Percentiles rank a stretch among this genome's conserved stretches.
These are phyloP conservation scores for Phymastichus coffea DNA, from an alignment of 1,140 invertebrate species.

Conservation along the genomic window DNA sequence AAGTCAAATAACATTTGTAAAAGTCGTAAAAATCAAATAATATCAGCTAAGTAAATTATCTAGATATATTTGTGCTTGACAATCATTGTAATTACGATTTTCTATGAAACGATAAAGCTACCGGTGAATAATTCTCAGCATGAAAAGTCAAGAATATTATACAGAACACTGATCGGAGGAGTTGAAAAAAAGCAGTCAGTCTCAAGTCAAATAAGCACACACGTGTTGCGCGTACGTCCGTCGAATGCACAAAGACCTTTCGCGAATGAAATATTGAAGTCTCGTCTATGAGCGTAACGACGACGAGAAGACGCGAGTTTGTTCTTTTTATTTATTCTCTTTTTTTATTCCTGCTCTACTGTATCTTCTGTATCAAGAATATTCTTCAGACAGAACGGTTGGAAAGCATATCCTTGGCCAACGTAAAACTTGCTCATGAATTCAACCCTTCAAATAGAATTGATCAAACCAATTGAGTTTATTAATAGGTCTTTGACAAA, in stretches of 20 bases:
- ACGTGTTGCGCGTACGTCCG: neutral
- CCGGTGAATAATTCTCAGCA: no score
- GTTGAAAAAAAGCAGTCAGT: conserved; percentile 22
- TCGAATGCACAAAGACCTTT: conserved; percentile 19
- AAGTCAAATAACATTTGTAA: neutral
- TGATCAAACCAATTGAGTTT: conserved; percentile 23
- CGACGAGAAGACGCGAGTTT: no score
- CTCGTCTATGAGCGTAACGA: no score
- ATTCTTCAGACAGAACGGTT: conserved; percentile 90
- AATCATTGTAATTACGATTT: no score
- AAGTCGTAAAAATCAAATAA: neutral
- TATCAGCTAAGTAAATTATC: neutral
- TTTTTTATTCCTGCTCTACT: no score
- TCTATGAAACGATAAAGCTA: no score
- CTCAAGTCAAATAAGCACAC: conserved; percentile 6
- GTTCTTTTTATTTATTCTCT: no score
- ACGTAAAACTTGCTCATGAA: conserved; percentile 98
- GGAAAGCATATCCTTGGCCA: conserved; percentile 85
- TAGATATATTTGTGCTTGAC: conserved; percentile 11
- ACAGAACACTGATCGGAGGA: no score
- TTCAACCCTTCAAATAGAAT: conserved; percentile 78
- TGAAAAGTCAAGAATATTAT: no score
- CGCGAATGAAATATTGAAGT: no score
- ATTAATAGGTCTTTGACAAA: neutral
- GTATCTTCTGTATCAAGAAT: conserved; percentile 68